Percentiles rank a stretch among this genome's conserved stretches.
Conservation (phyloP, 1,140 invertebrate species). For the Neodiprion virginianus region DNA sequence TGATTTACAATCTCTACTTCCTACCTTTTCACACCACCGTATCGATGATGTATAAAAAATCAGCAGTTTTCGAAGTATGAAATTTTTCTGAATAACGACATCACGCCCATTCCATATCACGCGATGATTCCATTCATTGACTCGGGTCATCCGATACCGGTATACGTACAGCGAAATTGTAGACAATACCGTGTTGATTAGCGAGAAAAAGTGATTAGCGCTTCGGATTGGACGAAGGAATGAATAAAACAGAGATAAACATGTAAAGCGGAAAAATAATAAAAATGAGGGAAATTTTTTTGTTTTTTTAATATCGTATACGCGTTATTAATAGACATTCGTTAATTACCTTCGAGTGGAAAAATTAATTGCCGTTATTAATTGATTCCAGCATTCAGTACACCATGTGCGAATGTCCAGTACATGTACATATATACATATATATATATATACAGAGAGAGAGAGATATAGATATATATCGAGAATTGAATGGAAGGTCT, state of each 20-base stretch:
- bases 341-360: neutral
- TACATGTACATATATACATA: neutral
- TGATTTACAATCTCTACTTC: neutral
- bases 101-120: too few relatives aligned
- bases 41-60: neutral
- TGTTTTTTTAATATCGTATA: neutral
- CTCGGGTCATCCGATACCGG: too few relatives aligned
- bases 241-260: too few relatives aligned
- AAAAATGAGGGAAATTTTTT: neutral
- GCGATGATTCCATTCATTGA: too few relatives aligned
- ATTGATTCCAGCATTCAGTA: neutral
- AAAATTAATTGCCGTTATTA: neutral
- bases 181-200: too few relatives aligned
- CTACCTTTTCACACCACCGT: neutral
- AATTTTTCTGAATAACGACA: too few relatives aligned
- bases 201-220: too few relatives aligned
- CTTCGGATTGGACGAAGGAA: too few relatives aligned
- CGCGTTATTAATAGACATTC: neutral
- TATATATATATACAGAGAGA: neutral
- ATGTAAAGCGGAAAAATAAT: neutral
- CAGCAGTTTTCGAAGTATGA: too few relatives aligned
- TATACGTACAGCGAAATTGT: too few relatives aligned
- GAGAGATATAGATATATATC: neutral
- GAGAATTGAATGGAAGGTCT: neutral
- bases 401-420: neutral